Evolutionary conservation across 2,888 invertebrate species (phyloP), one percentile per base, ranked within the genome.

Genomic region (Cinara cedri): DNA sequence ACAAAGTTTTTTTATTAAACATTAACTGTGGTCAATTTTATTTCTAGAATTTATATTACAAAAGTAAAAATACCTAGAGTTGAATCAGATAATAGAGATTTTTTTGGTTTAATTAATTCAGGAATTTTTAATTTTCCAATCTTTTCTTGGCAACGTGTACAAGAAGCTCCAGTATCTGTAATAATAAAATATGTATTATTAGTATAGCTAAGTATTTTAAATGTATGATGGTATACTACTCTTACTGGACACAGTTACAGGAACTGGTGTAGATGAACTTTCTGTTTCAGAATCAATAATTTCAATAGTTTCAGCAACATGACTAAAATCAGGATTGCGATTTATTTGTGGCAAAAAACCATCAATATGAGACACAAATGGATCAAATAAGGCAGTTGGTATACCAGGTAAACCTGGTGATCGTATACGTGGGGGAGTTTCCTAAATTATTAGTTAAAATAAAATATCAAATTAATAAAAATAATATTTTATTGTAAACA

Each of bases 81-180:
- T 34, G 21, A 78, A 78, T 78, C 78, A 13, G 78, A 60, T 2
- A 24, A 24, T 60, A 78, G 14, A 13, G 78, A 78, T 70, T 70
- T 78, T 42, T 57, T 68, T 13, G 60, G 60, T 24, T 78, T 70
- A 51, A 78, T 42, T 16, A 62, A 60, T 13, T 70, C 78, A 60
- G 54, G 6, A 49, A 10, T 62, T 70, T 51, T 60, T 42, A 70
- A 62, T 51, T 62, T 78, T 51, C 60, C 70, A 51, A 70, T 62
- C 70, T 70, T 70, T 34, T 78, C 70, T 70, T 62, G 60, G 60
- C 78, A 78, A 42, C 60, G 70, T 34, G n/a, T 3, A 70, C 78
- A 62, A 42, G 78, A 78, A 70, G 60, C 44, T 42, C 70, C 70
- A 62, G 13, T 13, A 49, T n/a, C 78, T 78, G 51, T 0, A 78